Conservation (phyloP, 2,888 invertebrate species). For the Eupithecia centaureata region DNA sequence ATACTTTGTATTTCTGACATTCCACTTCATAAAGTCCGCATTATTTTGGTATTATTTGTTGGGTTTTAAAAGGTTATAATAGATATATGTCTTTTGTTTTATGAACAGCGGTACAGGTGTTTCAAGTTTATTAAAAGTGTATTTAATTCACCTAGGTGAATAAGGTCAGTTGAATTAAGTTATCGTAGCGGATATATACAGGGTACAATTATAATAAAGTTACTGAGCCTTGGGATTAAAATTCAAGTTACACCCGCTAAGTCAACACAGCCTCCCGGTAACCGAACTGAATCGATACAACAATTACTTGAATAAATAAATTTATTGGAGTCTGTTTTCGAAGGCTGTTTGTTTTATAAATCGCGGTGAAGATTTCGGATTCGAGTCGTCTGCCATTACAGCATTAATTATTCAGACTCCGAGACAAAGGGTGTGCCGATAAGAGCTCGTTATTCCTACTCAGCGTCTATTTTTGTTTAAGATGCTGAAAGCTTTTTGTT, state of each 20-base stretch:
- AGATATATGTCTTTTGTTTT: no score
- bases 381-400: conserved; percentile 7
- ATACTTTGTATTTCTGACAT: not conserved
- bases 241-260: not conserved
- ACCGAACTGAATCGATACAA: conserved; percentile 7
- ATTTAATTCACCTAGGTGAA: no score
- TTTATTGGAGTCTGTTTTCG: conserved; percentile 12
- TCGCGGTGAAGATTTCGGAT: conserved; percentile 1
- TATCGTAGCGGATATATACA: no score
- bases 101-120: no score
- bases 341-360: conserved; percentile 13
- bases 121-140: no score
- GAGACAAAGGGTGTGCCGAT: conserved; percentile 2
- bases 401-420: conserved; percentile 12
- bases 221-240: not conserved
- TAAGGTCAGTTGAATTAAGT: no score
- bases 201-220: not conserved
- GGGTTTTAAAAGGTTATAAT: no score
- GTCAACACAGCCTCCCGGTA: not conserved
- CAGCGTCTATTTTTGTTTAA: conserved; percentile 10
- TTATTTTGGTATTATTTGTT: no score
- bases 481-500: conserved; percentile 5
- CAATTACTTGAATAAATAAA: conserved; percentile 13
- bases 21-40: no score
- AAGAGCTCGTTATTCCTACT: conserved; percentile 7